These are phyloP conservation scores for Bubalus kerabau DNA, from an alignment of 2,113 vertebrate species.

Conservation along the genomic window DNA sequence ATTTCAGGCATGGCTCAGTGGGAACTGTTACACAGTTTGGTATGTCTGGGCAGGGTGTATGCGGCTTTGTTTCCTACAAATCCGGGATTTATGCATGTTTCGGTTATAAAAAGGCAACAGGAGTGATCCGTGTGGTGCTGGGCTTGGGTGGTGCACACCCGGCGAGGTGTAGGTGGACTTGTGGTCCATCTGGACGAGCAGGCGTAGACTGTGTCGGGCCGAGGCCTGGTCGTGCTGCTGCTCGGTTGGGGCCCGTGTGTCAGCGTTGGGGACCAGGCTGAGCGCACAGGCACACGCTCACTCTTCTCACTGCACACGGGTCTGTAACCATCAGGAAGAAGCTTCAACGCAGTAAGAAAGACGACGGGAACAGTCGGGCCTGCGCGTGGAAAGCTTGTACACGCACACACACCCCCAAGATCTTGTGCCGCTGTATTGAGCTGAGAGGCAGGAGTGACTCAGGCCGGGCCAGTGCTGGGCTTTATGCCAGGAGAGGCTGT, in stretches of 20 bases:
- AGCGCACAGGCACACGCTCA: accelerated
- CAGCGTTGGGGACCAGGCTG: background rate
- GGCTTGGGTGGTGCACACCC: accelerated
- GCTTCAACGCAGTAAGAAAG: background rate
- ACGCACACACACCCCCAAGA: accelerated
- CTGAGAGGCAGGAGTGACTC: background rate
- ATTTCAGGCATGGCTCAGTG: background rate
- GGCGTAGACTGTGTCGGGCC: accelerated
- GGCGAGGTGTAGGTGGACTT: too few species aligned
- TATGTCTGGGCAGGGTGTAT: accelerated
- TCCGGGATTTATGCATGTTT: background rate
- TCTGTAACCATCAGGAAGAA: background rate
- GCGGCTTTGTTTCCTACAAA: background rate
- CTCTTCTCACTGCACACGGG: accelerated
- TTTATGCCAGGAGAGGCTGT: background rate
- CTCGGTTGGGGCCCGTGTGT: accelerated
- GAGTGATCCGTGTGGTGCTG: background rate
- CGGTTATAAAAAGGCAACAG: background rate
- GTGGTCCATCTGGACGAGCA: accelerated
- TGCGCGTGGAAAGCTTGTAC: background rate
- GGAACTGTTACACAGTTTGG: accelerated
- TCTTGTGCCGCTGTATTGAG: accelerated
- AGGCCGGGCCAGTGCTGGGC: background rate
- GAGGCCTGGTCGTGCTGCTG: accelerated
- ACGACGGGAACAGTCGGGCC: background rate